These are phyloP conservation scores for Caenorhabditis imperialis DNA, from an alignment of 2,888 invertebrate species.

Conservation along the genomic window DNA sequence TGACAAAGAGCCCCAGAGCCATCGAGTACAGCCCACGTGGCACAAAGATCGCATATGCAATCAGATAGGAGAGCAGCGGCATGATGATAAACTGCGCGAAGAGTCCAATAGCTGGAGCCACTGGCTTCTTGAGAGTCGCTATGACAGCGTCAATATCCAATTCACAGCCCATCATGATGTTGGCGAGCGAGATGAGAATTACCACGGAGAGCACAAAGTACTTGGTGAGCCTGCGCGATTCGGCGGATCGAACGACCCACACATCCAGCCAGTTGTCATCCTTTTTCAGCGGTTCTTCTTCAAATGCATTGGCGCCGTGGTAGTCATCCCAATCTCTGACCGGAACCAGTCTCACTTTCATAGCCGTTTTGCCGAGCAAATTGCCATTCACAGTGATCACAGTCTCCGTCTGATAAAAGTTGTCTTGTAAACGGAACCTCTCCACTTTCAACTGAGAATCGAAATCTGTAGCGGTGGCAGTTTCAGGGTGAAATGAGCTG, in stretches of 20 bases:
- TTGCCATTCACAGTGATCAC: conserved; percentile 61
- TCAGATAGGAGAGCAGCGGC: conserved; percentile 79
- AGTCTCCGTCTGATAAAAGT: conserved; percentile 49
- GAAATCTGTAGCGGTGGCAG: conserved; percentile 28
- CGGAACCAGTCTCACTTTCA: conserved; percentile 54
- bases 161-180: conserved; percentile 77
- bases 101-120: conserved; percentile 81
- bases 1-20: conserved; percentile 78
- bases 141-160: conserved; percentile 73
- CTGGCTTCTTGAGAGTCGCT: conserved; percentile 79
- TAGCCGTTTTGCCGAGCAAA: conserved; percentile 68
- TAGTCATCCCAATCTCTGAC: conserved; percentile 21
- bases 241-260: conserved; percentile 61
- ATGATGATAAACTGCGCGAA: conserved; percentile 81
- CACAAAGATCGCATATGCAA: conserved; percentile 72
- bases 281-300: neutral
- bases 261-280: conserved; percentile 56
- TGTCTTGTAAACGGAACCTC: conserved; percentile 16
- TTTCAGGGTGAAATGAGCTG: conserved; percentile 53
- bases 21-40: conserved; percentile 71
- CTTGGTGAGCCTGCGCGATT: conserved; percentile 58
- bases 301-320: neutral
- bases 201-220: conserved; percentile 74
- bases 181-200: conserved; percentile 73
- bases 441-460: conserved; percentile 4